phyloP scores from a whole-genome alignment of 2,797 vertebrate species.

The Dendrocincla fuliginosa region DNA sequence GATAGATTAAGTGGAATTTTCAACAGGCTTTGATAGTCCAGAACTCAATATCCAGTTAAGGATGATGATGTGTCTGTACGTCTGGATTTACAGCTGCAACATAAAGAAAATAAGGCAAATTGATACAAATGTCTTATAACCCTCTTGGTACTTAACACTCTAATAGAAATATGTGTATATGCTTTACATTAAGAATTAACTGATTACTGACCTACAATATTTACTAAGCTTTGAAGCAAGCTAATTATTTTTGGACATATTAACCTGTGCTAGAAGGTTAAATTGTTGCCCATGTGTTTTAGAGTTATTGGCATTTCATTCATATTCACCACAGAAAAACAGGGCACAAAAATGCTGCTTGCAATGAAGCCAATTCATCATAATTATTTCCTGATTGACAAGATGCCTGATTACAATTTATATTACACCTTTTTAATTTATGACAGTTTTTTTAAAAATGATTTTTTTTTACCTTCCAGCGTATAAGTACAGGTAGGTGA shows the following conservation, averaged over 20 bases:
- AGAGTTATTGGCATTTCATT: neutral
- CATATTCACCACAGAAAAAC: neutral
- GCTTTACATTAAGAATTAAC: neutral
- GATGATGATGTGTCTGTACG: neutral
- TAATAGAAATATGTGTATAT: neutral
- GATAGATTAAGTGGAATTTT: neutral
- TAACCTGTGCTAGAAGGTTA: neutral
- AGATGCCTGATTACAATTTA: conserved; percentile 1
- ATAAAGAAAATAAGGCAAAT: neutral
- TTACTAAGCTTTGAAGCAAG: neutral
- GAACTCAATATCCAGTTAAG: neutral
- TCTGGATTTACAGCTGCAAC: neutral
- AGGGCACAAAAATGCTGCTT: neutral
- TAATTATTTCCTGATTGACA: conserved; percentile 42
- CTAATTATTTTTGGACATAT: neutral
- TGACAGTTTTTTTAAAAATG: neutral
- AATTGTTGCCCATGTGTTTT: neutral
- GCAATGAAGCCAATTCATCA: neutral
- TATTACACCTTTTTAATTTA: neutral
- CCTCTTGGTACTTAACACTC: neutral
- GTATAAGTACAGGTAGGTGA: neutral
- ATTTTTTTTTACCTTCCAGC: neutral
- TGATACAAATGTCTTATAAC: neutral
- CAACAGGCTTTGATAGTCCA: neutral
- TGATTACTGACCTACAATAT: neutral